These are phyloP conservation scores for Theonella swinhoei DNA, from an alignment of 37 sponge, comb jelly and placozoan species.

Conservation along the genomic window DNA sequence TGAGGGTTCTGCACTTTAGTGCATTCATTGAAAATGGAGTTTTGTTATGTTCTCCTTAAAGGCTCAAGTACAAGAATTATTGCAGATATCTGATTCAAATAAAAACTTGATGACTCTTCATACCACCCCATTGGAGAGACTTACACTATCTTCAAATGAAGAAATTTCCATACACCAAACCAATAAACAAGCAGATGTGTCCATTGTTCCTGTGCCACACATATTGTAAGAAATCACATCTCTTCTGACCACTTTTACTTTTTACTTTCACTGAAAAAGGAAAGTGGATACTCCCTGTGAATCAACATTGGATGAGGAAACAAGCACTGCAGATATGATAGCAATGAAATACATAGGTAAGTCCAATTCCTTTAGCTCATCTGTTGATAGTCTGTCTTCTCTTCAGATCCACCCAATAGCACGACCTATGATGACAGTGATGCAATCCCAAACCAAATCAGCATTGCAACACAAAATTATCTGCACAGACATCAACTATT, in stretches of 20 bases:
- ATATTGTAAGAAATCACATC: neutral
- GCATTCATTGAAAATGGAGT: no score
- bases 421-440: no score
- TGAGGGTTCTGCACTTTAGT: no score
- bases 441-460: no score
- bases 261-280: neutral
- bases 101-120: no score
- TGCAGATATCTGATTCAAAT: no score
- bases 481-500: neutral
- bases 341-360: conserved; percentile 48
- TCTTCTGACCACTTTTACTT: neutral
- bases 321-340: conserved; percentile 36
- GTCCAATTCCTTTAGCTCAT: no score
- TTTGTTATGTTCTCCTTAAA: neutral
- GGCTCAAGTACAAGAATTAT: no score
- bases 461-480: neutral
- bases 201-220: neutral
- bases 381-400: neutral
- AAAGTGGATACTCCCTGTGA: neutral
- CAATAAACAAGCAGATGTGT: neutral
- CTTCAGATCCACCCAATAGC: no score
- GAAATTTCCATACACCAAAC: no score
- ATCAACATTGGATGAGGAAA: conserved; percentile 38
- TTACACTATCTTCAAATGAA: no score
- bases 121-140: no score